Conservation (phyloP, 2,888 invertebrate genomes). For the Athalia circularis region DNA sequence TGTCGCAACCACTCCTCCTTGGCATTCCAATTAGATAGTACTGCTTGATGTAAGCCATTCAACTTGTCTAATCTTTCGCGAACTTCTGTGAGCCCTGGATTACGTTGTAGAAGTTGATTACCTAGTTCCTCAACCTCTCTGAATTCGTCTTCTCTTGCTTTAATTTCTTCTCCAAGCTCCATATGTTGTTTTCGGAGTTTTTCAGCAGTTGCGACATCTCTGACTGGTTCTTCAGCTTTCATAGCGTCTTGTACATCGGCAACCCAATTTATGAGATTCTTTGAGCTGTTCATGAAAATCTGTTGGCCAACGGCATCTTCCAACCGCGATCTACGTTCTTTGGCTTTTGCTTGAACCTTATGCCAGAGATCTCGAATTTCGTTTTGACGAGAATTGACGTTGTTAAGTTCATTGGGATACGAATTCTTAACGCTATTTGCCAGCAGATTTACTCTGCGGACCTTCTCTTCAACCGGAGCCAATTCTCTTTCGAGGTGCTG, state of each 20-base stretch:
- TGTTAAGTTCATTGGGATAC: constrained; percentile 92
- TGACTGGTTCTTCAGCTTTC: constrained; percentile 86
- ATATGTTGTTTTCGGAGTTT: constrained; percentile 91
- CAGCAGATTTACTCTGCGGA: constrained; percentile 84
- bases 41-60: constrained; percentile 84
- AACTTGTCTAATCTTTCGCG: constrained; percentile 84
- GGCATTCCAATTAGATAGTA: constrained; percentile 84
- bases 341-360: constrained; percentile 89
- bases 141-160: constrained; percentile 92
- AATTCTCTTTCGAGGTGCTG: constrained; percentile 95
- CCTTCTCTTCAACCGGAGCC: constrained; percentile 94
- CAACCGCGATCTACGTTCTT: constrained; percentile 87
- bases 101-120: constrained; percentile 83
- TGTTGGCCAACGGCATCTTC: constrained; percentile 97
- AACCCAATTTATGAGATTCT: constrained; percentile 89
- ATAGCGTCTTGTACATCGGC: constrained; percentile 86
- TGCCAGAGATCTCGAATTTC: constrained; percentile 94
- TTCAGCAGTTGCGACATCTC: constrained; percentile 96
- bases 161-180: constrained; percentile 93
- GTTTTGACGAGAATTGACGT: constrained; percentile 88
- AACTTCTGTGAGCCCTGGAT: constrained; percentile 86
- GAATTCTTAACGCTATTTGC: constrained; percentile 94
- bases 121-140: constrained; percentile 88
- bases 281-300: constrained; percentile 91
- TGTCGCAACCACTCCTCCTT: constrained; percentile 92